Evolutionary conservation across 2,113 vertebrate species (phyloP), one percentile per base, ranked within the genome.

Genomic region (Xiphias gladius): DNA sequence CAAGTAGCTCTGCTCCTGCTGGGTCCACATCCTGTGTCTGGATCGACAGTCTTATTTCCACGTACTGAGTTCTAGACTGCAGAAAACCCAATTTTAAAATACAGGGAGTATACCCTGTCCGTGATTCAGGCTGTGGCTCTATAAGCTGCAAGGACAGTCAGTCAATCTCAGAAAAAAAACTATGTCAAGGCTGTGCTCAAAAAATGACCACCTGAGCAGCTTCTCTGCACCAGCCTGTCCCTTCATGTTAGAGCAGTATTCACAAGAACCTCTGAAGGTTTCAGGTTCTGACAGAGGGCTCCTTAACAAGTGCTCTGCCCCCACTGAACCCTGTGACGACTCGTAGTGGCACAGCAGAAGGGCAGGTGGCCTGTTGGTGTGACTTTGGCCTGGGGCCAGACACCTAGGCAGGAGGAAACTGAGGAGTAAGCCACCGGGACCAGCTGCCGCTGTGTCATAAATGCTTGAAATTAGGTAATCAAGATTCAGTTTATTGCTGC

Each of bases 361-460:
- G 86, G 67, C 70, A 84, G 62, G 82, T 72, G 76, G 74, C 74
- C 48, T 77, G 28, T 71, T 62, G 50, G 86, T 59, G 66, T 80
- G 82, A 91, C 86, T 76, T 85, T 87, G 82, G 65, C 85, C 57
- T 14, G 16, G 43, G 70, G 85, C 77, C 88, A 88, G 76, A 82
- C 63, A 84, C 67, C 82, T 87, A 73, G 73, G 65, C 28, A 17
- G 46, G 66, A 65, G 22, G 17, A 43, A 39, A 43, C 32, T 58
- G 50, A 78, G 58, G 64, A 59, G 43, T 13, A 50, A 75, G 48
- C 66, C 43, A 62, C 20, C 50, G 62, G 55, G 67, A 79, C 62
- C 69, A 75, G 74, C 74, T 75, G 41, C 55, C 80, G n/a, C 43
- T 75, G 52, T 39, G 32, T 64, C 13, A 67, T 58, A 81, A 43